A percentile compares a stretch with the other conserved stretches of the same genome.
Conservation (phyloP, 2,797 vertebrate species). For the Sebastes diaconus region DNA sequence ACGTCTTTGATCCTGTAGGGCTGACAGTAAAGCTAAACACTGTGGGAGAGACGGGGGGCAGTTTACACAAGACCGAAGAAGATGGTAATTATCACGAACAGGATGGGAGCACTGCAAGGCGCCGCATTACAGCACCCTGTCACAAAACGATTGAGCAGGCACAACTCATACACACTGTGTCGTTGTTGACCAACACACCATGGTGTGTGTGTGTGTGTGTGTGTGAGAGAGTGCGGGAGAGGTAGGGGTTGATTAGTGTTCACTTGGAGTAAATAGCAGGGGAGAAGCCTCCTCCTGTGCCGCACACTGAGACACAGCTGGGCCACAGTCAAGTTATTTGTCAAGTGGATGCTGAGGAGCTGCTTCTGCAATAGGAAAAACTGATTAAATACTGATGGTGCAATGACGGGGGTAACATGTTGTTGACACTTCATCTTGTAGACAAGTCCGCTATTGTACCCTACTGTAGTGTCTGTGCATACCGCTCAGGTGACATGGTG, state of each 20-base stretch:
- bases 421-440: neutral
- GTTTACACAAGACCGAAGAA: slow-evolving; percentile 49
- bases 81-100: slow-evolving; percentile 71
- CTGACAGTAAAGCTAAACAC: slow-evolving; percentile 42
- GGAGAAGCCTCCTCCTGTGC: slow-evolving; percentile 29
- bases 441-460: neutral
- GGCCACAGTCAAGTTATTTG: slow-evolving; percentile 8
- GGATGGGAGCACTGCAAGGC: slow-evolving; percentile 52
- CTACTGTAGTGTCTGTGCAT: neutral
- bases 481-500: neutral
- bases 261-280: slow-evolving; percentile 32
- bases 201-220: neutral
- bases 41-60: slow-evolving; percentile 2
- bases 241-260: slow-evolving; percentile 21
- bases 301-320: slow-evolving; percentile 33
- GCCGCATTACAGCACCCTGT: slow-evolving; percentile 50
- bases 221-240: neutral
- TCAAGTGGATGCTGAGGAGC: slow-evolving; percentile 11
- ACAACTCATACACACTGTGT: slow-evolving; percentile 18
- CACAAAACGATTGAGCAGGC: slow-evolving; percentile 56
- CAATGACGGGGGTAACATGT: neutral
- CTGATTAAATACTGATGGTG: neutral
- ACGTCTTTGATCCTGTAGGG: slow-evolving; percentile 46
- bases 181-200: slow-evolving; percentile 26
- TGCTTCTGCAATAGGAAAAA: neutral